phyloP scores from a whole-genome alignment of 1,140 invertebrate species.

The Eupristina koningsbergeri region DNA sequence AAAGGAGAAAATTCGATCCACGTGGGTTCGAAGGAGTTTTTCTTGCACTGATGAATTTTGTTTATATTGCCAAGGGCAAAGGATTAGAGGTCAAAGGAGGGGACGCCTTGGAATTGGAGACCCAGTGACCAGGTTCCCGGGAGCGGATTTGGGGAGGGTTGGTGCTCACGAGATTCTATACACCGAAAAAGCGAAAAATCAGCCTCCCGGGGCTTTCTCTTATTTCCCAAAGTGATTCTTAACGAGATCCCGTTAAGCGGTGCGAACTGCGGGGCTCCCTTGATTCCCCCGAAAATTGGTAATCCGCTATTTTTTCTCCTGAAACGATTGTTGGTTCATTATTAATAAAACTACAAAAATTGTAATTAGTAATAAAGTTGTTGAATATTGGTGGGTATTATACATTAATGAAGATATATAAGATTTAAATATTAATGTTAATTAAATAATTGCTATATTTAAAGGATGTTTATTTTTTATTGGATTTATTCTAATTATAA shows the following conservation, averaged over 20 bases:
- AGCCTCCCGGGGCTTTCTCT: not conserved
- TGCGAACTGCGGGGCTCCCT: not conserved
- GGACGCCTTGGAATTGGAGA: not conserved
- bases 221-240: not conserved
- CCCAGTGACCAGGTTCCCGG: conserved; percentile 22
- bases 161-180: not conserved
- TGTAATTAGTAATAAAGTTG: too few relatives aligned
- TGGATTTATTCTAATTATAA: too few relatives aligned
- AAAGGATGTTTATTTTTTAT: too few relatives aligned
- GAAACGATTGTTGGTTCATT: too few relatives aligned
- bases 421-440: too few relatives aligned
- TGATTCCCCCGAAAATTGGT: conserved; percentile 11
- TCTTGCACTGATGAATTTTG: not conserved
- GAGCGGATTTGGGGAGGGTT: not conserved
- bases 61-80: not conserved
- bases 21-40: too few relatives aligned
- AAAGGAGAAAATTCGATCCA: not conserved
- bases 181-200: not conserved
- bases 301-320: conserved; percentile 25
- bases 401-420: too few relatives aligned
- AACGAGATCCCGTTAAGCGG: conserved; percentile 35
- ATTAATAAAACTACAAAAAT: too few relatives aligned
- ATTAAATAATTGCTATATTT: too few relatives aligned
- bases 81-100: not conserved
- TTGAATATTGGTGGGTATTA: too few relatives aligned